Conservation (phyloP, 92 coral and sea anemone genomes). For the Porites divaricata region DNA sequence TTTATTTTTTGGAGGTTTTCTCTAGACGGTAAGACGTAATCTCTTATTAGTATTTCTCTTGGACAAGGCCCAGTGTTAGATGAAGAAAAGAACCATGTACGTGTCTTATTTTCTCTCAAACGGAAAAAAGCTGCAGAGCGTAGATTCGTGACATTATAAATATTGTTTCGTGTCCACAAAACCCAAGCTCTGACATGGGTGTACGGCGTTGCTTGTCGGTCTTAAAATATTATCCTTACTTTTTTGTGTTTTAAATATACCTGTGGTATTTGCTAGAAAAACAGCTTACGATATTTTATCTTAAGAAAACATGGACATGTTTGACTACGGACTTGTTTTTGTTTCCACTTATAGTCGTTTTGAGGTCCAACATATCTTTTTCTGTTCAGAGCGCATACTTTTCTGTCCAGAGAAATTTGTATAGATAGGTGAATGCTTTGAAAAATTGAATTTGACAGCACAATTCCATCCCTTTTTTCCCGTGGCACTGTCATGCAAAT, state of each 20-base stretch:
- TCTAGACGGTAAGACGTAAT: not conserved
- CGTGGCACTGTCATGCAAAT: not conserved
- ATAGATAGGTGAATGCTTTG: not conserved
- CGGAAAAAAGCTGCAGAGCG: too few relatives aligned
- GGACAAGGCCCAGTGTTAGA: not conserved
- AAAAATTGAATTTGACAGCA: not conserved
- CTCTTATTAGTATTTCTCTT: not conserved
- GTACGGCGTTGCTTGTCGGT: too few relatives aligned
- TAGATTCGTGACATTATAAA: too few relatives aligned
- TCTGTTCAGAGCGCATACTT: too few relatives aligned
- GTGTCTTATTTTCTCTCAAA: not conserved
- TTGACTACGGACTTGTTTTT: conserved; percentile 17
- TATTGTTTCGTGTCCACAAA: too few relatives aligned
- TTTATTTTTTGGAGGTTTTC: not conserved
- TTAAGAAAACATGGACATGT: conserved; percentile 7
- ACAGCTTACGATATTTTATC: not conserved
- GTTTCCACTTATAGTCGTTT: not conserved
- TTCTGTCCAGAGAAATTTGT: not conserved
- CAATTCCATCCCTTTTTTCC: not conserved
- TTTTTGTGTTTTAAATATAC: not conserved
- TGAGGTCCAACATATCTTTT: not conserved
- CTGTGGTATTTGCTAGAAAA: conserved; percentile 22
- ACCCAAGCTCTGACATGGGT: too few relatives aligned
- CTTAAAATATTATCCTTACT: too few relatives aligned
- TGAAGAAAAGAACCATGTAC: not conserved